Base-by-base conservation (phyloP, 2,888 invertebrate species). In the Lepidochrysops patricia region DNA sequence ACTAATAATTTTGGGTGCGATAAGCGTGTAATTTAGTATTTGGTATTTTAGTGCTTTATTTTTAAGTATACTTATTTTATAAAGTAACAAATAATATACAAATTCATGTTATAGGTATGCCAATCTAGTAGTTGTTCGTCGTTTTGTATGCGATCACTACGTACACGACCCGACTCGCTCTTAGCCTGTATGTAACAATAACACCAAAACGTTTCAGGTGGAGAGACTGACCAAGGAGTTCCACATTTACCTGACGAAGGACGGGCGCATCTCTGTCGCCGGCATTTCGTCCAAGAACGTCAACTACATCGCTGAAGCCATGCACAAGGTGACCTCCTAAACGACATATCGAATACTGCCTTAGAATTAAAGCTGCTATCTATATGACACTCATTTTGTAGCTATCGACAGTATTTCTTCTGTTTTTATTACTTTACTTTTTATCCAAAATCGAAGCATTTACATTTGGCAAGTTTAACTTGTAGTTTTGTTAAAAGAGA, bases 201-300 rank as follows among this genome's bases (percentile, higher is more conserved):
- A 19, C 32, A 5, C 29, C 2, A 7, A 15, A 50, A 32, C 0
- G 26, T 84, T 90, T 43, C 82, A 97, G 96, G 96, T 97, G 59
- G 96, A 94, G 69, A 92, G 92, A 65, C 80, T 99, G 57, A 96
- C 93, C 0, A 97, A 97, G 74, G 95, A 99, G 27, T 96, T 94
- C 89, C 96, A 96, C 79, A 91, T 99, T 68, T 99, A 97, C 82
- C 88, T 99, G 67, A 98, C 99, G 0, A 97, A 97, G 82, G 99
- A 99, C 83, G 99, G 99, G 0, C 94, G 99, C 70, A 98, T 99
- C 81, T 99, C 98, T 2, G 96, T 99, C 89, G 98, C 99, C 60
- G 99, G 99, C 59, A 94, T 99, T 4, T 95, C 97, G 1, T 95
- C 97, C 2, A 95, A 95, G 78, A 99, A 99, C 87, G 98, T 99